Percentiles rank a stretch among this genome's conserved stretches.
These are phyloP conservation scores for Zoanthus sociatus DNA, from an alignment of 92 coral and sea anemone genomes.

Conservation along the genomic window DNA sequence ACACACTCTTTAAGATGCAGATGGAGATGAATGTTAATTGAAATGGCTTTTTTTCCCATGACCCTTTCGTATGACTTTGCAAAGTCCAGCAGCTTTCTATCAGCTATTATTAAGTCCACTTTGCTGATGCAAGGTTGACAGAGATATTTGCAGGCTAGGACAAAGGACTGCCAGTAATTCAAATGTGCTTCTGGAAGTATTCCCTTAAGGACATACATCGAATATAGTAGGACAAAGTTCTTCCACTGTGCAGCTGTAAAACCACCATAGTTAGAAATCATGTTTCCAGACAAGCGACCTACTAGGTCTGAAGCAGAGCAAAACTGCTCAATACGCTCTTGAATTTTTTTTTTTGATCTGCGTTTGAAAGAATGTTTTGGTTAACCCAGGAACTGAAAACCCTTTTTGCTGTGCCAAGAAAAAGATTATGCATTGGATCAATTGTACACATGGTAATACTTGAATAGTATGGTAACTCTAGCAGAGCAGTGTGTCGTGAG, in stretches of 20 bases:
- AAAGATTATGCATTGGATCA: constrained; percentile 42
- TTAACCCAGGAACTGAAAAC: constrained; percentile 28
- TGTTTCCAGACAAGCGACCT: constrained; percentile 16
- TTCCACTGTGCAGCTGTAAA: constrained; percentile 28
- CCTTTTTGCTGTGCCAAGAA: constrained; percentile 46
- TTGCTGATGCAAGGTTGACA: too few relatives aligned
- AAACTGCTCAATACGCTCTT: constrained; percentile 24
- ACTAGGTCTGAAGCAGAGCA: constrained; percentile 3
- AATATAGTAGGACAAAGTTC: constrained; percentile 19
- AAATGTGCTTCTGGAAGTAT: constrained; percentile 28
- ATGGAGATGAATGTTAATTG: too few relatives aligned
- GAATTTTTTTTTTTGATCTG: constrained; percentile 30
- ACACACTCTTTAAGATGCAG: constrained; percentile 62
- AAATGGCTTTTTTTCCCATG: constrained; percentile 46
- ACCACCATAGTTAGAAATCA: constrained; percentile 1
- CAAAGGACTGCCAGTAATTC: constrained; percentile 25
- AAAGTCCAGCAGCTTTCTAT: too few relatives aligned
- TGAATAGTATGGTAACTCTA: constrained; percentile 50
- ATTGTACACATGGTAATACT: constrained; percentile 57
- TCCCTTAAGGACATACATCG: constrained; percentile 14
- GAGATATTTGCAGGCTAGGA: neutral
- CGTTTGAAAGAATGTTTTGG: constrained; percentile 34
- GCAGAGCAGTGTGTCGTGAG: constrained; percentile 43
- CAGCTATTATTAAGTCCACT: too few relatives aligned
- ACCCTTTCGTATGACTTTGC: neutral